A percentile compares a stretch with the other conserved stretches of the same genome.
These are phyloP conservation scores for Parapristionchus giblindavisi DNA, from an alignment of 2,888 invertebrate species.

Conservation along the genomic window DNA sequence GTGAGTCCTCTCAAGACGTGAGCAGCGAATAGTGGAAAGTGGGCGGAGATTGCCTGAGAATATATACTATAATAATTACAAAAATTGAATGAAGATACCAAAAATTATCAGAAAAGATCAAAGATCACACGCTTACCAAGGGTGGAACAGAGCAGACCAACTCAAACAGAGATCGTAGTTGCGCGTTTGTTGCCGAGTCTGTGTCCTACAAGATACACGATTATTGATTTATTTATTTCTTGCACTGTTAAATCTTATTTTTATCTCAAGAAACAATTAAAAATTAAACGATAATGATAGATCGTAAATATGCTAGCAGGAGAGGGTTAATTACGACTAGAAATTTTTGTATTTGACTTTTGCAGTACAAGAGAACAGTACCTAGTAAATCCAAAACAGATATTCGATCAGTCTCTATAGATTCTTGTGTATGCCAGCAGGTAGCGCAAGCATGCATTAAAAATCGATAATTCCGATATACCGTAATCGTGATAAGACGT, in stretches of 20 bases:
- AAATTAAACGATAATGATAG: neutral
- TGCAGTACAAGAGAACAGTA: neutral
- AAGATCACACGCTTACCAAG: conserved; percentile 8
- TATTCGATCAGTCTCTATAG: too few relatives aligned
- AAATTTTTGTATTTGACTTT: neutral
- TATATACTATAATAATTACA: too few relatives aligned
- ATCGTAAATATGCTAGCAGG: neutral
- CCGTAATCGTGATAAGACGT: conserved; percentile 48
- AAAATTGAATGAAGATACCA: too few relatives aligned
- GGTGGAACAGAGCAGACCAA: conserved; percentile 51
- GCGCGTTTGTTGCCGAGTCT: conserved; percentile 39
- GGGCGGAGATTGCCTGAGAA: conserved; percentile 52
- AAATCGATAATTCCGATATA: neutral
- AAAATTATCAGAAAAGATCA: too few relatives aligned
- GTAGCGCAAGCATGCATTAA: too few relatives aligned
- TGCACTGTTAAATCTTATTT: too few relatives aligned
- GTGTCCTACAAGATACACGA: conserved; percentile 40
- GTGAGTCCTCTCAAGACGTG: conserved; percentile 52
- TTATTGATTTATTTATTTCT: neutral
- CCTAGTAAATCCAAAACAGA: too few relatives aligned
- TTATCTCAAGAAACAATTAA: too few relatives aligned
- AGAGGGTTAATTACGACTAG: neutral
- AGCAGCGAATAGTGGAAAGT: conserved; percentile 57
- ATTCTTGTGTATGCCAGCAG: too few relatives aligned
- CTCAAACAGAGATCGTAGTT: conserved; percentile 44